Percentiles rank a stretch among this genome's conserved stretches.
These are phyloP conservation scores for Trachymyrmex cornetzi DNA, from an alignment of 1,140 invertebrate species.

Conservation along the genomic window DNA sequence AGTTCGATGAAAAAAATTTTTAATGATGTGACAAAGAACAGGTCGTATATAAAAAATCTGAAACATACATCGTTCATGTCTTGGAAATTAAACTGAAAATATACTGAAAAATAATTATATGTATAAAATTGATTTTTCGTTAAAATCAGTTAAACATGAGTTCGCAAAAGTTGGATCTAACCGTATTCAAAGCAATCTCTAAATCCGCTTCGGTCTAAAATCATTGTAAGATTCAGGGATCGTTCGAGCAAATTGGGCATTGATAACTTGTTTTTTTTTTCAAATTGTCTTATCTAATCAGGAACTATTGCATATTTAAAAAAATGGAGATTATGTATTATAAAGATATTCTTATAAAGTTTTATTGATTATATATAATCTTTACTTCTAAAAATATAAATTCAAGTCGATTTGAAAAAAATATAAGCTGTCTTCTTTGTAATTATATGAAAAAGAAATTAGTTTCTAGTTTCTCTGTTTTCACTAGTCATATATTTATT, in stretches of 20 bases:
- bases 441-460: slow-evolving; percentile 9
- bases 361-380: slow-evolving; percentile 4
- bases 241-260: neutral
- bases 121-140: neutral
- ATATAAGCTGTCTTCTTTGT: neutral
- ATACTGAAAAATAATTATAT: neutral
- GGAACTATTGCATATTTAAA: neutral
- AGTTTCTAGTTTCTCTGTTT: neutral
- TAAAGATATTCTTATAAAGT: neutral
- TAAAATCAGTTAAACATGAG: neutral
- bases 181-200: neutral
- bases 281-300: neutral
- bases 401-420: slow-evolving; percentile 11
- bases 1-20: too few relatives aligned
- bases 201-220: slow-evolving; percentile 8
- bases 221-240: neutral
- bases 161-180: slow-evolving; percentile 2
- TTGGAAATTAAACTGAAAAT: neutral
- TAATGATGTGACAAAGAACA: too few relatives aligned
- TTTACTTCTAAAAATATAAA: neutral
- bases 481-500: neutral
- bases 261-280: neutral
- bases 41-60: neutral
- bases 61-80: neutral
- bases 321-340: neutral